Evolutionary conservation across 1,140 invertebrate genomes (phyloP).

Genomic region (Cyclina sinensis): DNA sequence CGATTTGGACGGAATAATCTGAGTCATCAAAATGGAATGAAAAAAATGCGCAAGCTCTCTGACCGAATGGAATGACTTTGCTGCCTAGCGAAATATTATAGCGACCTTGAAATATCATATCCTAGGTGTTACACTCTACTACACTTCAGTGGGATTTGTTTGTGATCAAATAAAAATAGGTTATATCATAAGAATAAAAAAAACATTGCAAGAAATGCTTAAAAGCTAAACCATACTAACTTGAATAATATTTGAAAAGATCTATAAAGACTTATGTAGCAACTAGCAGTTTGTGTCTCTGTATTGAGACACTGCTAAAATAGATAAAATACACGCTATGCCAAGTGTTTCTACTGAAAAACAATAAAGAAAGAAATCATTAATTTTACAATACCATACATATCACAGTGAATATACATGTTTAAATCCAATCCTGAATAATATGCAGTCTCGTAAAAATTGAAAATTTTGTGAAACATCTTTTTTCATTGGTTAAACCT

Average conservation of each 20-base stretch:
- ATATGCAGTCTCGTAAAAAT: neutral
- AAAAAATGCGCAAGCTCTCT: neutral
- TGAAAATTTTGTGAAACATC: neutral
- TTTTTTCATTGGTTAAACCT: too few relatives aligned
- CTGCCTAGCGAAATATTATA: conserved; percentile 28
- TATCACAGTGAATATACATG: conserved; percentile 5
- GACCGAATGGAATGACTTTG: conserved; percentile 32
- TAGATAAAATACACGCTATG: neutral
- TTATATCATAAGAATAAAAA: neutral
- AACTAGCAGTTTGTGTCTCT: neutral
- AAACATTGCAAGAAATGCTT: conserved; percentile 17
- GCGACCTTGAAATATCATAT: neutral
- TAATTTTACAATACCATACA: neutral
- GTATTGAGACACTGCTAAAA: neutral
- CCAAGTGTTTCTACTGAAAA: neutral
- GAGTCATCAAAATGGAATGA: conserved; percentile 36
- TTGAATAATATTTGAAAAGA: neutral
- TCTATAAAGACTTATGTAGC: neutral
- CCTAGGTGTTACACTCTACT: neutral
- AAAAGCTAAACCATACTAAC: neutral
- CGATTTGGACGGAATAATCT: conserved; percentile 17
- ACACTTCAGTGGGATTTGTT: neutral
- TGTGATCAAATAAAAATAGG: neutral
- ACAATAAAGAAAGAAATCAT: neutral
- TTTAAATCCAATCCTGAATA: neutral